Conservation (phyloP, 2,797 vertebrate genomes). For the Selene dorsalis region DNA sequence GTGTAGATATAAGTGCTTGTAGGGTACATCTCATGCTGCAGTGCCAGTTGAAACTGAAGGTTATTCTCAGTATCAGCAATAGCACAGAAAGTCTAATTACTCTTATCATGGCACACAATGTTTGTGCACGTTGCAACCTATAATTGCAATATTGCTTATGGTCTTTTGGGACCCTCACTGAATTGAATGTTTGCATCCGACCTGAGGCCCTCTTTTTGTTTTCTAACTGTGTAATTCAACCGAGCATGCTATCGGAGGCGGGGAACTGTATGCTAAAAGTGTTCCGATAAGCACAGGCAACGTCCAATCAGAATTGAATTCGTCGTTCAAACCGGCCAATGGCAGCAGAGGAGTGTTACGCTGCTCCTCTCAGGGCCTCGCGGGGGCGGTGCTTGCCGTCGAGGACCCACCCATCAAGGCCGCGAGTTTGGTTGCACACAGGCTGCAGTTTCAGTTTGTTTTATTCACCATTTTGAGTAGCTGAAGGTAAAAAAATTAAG, state of each 20-base stretch:
- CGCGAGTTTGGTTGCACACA: constrained; percentile 85
- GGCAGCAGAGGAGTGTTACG: neutral
- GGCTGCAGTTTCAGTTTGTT: constrained; percentile 92
- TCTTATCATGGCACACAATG: neutral
- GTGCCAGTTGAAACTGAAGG: constrained; percentile 60
- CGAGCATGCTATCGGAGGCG: constrained; percentile 77
- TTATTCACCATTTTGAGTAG: constrained; percentile 91
- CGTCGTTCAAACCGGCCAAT: constrained; percentile 83
- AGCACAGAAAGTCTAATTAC: neutral
- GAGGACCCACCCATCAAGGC: constrained; percentile 72
- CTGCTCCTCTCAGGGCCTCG: constrained; percentile 54
- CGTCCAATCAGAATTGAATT: constrained; percentile 49
- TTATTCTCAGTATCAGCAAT: constrained; percentile 12
- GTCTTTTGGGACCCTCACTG: constrained; percentile 64
- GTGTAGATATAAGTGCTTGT: constrained; percentile 5
- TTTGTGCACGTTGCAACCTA: constrained; percentile 16
- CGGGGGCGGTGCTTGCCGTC: constrained; percentile 62
- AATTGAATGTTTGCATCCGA: constrained; percentile 76
- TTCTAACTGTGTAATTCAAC: constrained; percentile 83
- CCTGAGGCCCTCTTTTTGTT: constrained; percentile 87
- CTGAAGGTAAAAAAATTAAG: constrained; percentile 81
- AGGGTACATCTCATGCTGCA: constrained; percentile 59
- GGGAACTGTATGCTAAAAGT: constrained; percentile 53
- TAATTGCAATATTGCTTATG: constrained; percentile 45
- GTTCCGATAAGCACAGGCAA: constrained; percentile 47